phyloP scores from a whole-genome alignment of 2,113 vertebrate genomes.

The Nycticorax nycticorax region DNA sequence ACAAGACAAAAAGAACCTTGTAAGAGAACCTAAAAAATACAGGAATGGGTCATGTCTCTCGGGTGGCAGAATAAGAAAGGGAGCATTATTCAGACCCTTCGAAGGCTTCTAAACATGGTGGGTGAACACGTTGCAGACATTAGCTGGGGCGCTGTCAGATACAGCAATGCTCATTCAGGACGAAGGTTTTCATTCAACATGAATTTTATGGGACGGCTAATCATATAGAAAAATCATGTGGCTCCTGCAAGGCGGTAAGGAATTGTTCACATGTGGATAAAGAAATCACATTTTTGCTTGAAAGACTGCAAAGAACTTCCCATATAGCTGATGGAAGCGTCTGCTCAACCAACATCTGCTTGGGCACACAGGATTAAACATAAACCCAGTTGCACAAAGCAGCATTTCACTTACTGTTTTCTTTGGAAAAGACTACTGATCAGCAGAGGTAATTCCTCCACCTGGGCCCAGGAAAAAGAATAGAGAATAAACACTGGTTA shows the following conservation, averaged over 20 bases:
- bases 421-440: neutral
- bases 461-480: neutral
- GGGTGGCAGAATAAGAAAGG: neutral
- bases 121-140: neutral
- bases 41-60: neutral
- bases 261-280: neutral
- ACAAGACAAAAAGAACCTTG: conserved; percentile 2
- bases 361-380: neutral
- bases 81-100: neutral
- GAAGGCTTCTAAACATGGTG: neutral
- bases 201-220: neutral
- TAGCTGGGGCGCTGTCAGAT: neutral
- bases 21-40: conserved; percentile 10
- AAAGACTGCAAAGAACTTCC: neutral
- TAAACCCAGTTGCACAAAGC: neutral
- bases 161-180: neutral
- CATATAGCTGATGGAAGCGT: neutral
- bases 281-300: neutral
- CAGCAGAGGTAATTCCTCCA: neutral
- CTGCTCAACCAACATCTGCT: neutral
- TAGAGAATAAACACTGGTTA: neutral
- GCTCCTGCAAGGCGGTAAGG: neutral
- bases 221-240: neutral
- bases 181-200: neutral
- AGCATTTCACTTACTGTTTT: conserved; percentile 3